phyloP scores from a whole-genome alignment of 2,888 invertebrate genomes.

The Trichogramma dendrolimi region DNA sequence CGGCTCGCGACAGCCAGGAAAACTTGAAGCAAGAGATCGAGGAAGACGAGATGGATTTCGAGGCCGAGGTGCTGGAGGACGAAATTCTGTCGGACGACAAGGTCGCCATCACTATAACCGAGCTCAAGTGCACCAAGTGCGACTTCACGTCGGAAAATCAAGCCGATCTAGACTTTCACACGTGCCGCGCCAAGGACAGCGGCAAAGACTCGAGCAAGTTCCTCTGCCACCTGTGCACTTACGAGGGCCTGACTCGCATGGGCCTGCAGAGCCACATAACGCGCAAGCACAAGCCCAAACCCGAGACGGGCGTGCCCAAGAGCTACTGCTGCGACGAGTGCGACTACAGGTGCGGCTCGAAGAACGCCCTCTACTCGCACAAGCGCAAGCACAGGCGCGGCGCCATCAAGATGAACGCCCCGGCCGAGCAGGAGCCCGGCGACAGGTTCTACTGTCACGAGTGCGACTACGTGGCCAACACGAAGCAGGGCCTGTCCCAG shows the following conservation, averaged over 20 bases:
- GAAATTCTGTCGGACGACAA: constrained; percentile 1
- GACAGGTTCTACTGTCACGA: constrained; percentile 40
- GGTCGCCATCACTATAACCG: not conserved
- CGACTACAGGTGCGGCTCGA: constrained; percentile 42
- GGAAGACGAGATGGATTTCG: not conserved
- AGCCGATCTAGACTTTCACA: constrained; percentile 29
- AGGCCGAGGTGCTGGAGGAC: constrained; percentile 4
- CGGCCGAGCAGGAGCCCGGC: constrained; percentile 16
- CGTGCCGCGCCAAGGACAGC: constrained; percentile 9
- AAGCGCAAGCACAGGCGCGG: constrained; percentile 37
- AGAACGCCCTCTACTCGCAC: constrained; percentile 43
- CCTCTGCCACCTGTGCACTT: constrained; percentile 30
- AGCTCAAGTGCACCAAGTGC: constrained; percentile 24
- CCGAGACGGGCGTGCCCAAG: constrained; percentile 9
- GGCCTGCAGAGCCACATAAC: constrained; percentile 32
- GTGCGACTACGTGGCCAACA: constrained; percentile 43
- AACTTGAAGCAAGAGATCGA: constrained; percentile 3
- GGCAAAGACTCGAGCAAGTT: constrained; percentile 4
- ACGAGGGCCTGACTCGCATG: constrained; percentile 31
- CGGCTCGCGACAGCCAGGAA: not conserved
- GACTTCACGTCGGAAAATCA: constrained; percentile 22
- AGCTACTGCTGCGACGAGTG: constrained; percentile 39
- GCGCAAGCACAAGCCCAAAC: constrained; percentile 30
- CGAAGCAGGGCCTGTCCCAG: constrained; percentile 44
- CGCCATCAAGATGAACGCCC: constrained; percentile 5